Base-by-base conservation (phyloP, 2,113 vertebrate species). In the Cranoglanis bouderius region DNA sequence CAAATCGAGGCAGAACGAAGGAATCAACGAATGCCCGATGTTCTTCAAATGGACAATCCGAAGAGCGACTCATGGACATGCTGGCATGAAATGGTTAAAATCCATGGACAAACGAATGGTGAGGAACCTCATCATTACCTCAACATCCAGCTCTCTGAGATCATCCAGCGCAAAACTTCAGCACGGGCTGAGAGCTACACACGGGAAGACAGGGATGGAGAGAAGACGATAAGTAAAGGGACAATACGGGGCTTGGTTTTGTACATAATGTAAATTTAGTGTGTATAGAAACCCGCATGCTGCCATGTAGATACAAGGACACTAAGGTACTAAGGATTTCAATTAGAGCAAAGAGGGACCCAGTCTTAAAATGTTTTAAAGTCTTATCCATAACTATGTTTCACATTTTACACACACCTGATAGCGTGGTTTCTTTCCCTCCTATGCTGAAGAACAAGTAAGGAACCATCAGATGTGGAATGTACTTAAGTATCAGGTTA, bases 271-370 rank as follows among this genome's bases (percentile, higher is more conserved):
- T 94, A 94, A 90, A 95, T 89, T 78, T 92, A 90, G 67, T 91
- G 92, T 94, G 91, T 92, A 94, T 94, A 94, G 93, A 87, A 84
- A 91, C 92, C 86, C 95, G 95, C 95, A 95, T 95, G 95, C 88
- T 93, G 93, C 92, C 90, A 89, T 94, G 91, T 93, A 93, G 92
- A 92, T 91, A 55, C 84, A 78, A 85, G 35, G 83, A 75, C 63
- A 80, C 84, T 26, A 51, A 63, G 40, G 75, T 24, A 49, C 70
- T 65, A 38, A 59, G 51, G 51, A 82, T 19, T 81, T 87, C 49
- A 57, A 55, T 26, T 40, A 8, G 38, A 49, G 78, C 32, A 88
- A 63, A 46, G 40, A 35, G 4, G 32, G 29, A n/a, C 2, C 6
- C 49, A 32, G 46, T 53, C n/a, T 80, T 80, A 32, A 3, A 53